phyloP scores from a whole-genome alignment of 2,113 vertebrate species.

The Delphinapterus leucas region DNA sequence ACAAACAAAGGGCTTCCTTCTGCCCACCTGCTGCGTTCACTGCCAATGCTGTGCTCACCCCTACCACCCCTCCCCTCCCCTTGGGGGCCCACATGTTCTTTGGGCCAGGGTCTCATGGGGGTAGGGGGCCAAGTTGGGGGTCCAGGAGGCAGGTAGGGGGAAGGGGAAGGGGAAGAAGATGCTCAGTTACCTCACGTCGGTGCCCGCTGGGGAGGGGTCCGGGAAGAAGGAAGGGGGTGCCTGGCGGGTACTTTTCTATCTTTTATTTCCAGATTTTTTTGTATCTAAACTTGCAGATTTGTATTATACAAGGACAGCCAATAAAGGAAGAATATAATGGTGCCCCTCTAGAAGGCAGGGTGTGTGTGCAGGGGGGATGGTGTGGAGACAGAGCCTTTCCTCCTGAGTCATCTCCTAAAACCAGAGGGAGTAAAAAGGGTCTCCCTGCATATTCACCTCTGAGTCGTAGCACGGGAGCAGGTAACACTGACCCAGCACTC shows the following conservation, averaged over 20 bases:
- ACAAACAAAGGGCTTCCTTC: constrained; percentile 71
- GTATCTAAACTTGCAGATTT: constrained; percentile 80
- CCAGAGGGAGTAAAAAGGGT: not conserved
- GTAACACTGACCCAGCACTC: not conserved
- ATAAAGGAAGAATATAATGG: constrained; percentile 76
- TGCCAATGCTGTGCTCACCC: constrained; percentile 68
- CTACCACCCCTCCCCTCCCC: not conserved
- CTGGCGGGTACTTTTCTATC: constrained; percentile 78
- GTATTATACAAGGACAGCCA: constrained; percentile 78
- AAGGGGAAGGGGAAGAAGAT: not conserved
- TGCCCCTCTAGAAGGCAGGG: not conserved
- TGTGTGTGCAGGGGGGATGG: not conserved
- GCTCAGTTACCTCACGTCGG: constrained; percentile 74
- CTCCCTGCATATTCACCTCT: not conserved
- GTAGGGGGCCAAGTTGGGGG: constrained; percentile 6
- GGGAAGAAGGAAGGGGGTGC: not conserved
- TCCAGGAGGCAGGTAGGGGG: not conserved
- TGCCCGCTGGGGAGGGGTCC: constrained; percentile 57
- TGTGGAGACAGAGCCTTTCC: not conserved
- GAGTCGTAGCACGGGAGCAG: not conserved
- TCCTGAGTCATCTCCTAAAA: not conserved
- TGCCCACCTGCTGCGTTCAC: constrained; percentile 60
- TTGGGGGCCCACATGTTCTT: not conserved
- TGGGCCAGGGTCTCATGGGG: constrained; percentile 24
- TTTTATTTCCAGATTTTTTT: constrained; percentile 80